A percentile compares a stretch with the other conserved stretches of the same genome.
Conservation (phyloP, 2,113 vertebrate genomes). For the Sebastes fasciatus region DNA sequence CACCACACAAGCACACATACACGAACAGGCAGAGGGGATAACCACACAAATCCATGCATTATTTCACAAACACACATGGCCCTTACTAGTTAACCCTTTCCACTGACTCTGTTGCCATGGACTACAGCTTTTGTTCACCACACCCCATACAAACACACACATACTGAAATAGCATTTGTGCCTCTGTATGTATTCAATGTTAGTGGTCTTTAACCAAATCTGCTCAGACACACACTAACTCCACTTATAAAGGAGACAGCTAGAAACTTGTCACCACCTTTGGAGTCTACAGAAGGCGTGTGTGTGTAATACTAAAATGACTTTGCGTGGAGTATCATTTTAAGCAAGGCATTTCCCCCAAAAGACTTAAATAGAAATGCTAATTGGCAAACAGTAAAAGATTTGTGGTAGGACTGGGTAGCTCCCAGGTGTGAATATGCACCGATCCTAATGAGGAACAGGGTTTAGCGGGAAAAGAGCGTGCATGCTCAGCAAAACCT, state of each 20-base stretch:
- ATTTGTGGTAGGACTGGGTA: slow-evolving; percentile 52
- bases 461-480: slow-evolving; percentile 71
- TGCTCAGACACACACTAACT: too few relatives aligned
- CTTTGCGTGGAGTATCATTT: slow-evolving; percentile 35
- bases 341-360: slow-evolving; percentile 5
- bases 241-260: background rate
- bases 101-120: background rate
- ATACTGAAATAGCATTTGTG: background rate
- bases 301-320: slow-evolving; percentile 17
- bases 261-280: slow-evolving; percentile 5
- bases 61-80: background rate
- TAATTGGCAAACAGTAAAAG: slow-evolving; percentile 68
- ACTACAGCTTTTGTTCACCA: background rate
- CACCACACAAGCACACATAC: background rate
- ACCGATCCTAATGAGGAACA: slow-evolving; percentile 68
- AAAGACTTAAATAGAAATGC: slow-evolving; percentile 51
- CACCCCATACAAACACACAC: background rate
- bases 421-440: slow-evolving; percentile 70
- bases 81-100: background rate
- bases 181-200: background rate
- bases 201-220: background rate
- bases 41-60: slow-evolving; percentile 25
- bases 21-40: background rate
- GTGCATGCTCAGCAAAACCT: slow-evolving; percentile 72
- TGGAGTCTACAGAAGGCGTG: background rate